phyloP scores from a whole-genome alignment of 2,888 invertebrate species.

The Lasius platythorax region DNA sequence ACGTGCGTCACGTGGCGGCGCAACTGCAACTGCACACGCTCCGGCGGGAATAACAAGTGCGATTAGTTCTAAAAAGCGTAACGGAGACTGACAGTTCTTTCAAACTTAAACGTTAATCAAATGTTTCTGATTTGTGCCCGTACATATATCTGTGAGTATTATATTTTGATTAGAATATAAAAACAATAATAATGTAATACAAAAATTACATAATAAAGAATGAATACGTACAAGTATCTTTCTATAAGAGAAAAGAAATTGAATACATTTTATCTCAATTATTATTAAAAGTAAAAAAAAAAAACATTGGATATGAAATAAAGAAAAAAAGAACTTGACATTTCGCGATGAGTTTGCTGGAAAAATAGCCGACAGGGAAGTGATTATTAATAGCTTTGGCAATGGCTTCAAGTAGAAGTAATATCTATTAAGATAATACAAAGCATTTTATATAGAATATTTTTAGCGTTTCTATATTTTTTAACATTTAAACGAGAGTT shows the following conservation, averaged over 20 bases:
- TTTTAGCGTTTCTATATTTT: not conserved
- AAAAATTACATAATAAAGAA: not conserved
- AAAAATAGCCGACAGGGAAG: not conserved
- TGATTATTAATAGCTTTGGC: not conserved
- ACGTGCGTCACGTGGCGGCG: conserved; percentile 65
- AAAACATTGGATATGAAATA: not conserved
- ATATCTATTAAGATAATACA: not conserved
- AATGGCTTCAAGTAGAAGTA: not conserved
- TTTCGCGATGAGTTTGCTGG: not conserved
- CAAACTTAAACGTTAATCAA: conserved; percentile 15
- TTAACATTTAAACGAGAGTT: not conserved
- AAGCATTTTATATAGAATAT: not conserved
- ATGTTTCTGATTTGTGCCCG: not conserved
- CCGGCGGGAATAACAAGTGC: conserved; percentile 66
- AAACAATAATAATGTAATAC: not conserved
- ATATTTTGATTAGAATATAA: not conserved
- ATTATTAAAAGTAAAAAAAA: not conserved
- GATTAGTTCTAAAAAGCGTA: conserved; percentile 37
- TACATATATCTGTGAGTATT: not conserved
- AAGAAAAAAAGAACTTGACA: not conserved
- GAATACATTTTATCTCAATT: not conserved
- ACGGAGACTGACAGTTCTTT: not conserved
- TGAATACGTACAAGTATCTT: not conserved
- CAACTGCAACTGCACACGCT: conserved; percentile 51
- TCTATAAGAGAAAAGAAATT: not conserved